A percentile compares a stretch with the other conserved stretches of the same genome.
phyloP scores from a whole-genome alignment of 2,888 invertebrate genomes.

The Mythimna albipuncta region DNA sequence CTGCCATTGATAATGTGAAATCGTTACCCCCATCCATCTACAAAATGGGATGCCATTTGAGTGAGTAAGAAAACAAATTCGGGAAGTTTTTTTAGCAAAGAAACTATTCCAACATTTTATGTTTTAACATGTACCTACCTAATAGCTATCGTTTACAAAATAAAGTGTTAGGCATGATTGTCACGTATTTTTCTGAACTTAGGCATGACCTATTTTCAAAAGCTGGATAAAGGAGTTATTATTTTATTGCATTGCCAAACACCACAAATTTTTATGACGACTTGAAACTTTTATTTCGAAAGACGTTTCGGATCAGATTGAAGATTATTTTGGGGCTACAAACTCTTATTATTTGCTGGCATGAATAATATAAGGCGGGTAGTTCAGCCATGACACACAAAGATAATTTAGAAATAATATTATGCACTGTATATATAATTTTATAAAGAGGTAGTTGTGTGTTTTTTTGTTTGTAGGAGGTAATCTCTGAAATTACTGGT shows the following conservation, averaged over 20 bases:
- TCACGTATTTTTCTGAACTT: constrained; percentile 26
- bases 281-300: constrained; percentile 27
- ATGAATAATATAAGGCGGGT: background rate
- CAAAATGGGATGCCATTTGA: constrained; percentile 45
- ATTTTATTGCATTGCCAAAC: constrained; percentile 27
- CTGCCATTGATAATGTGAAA: constrained; percentile 45
- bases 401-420: background rate
- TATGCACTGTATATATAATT: too few relatives aligned
- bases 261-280: constrained; percentile 23
- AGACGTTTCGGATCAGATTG: background rate
- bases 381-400: background rate
- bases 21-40: constrained; percentile 45
- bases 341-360: constrained; percentile 1
- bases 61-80: constrained; percentile 39
- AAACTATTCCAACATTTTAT: constrained; percentile 15
- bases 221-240: constrained; percentile 18
- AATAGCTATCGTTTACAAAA: background rate
- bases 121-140: constrained; percentile 11
- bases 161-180: background rate
- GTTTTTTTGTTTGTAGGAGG: too few relatives aligned
- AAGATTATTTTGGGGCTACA: constrained; percentile 20
- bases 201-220: constrained; percentile 31
- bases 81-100: constrained; percentile 15
- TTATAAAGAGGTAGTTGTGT: too few relatives aligned
- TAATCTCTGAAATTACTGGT: too few relatives aligned